These are phyloP conservation scores for Microtus montanus DNA, from an alignment of 2,113 vertebrate species.

Conservation along the genomic window DNA sequence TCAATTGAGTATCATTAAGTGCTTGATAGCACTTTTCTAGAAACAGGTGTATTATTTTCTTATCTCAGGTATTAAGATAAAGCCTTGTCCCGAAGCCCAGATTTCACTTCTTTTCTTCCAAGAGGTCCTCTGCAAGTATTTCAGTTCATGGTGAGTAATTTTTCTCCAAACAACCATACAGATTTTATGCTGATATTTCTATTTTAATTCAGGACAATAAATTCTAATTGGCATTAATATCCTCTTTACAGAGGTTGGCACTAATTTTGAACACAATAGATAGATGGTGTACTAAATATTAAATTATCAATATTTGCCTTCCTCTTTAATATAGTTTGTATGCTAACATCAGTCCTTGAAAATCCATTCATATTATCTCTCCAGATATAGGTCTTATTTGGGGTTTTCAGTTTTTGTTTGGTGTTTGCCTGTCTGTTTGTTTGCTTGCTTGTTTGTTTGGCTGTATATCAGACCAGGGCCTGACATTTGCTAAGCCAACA, in stretches of 20 bases:
- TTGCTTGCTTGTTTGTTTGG: not conserved
- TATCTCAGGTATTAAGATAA: constrained; percentile 25
- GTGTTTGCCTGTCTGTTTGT: not conserved
- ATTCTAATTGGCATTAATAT: constrained; percentile 38
- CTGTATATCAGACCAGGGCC: not conserved
- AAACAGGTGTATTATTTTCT: not conserved
- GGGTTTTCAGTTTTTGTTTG: not conserved
- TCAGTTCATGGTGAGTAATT: not conserved
- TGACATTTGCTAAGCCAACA: not conserved
- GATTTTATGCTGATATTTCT: constrained; percentile 28
- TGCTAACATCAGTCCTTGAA: constrained; percentile 1
- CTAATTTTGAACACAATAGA: not conserved
- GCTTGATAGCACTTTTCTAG: not conserved
- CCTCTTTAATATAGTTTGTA: constrained; percentile 32
- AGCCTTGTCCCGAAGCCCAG: not conserved
- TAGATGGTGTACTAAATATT: not conserved
- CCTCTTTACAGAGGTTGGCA: constrained; percentile 27
- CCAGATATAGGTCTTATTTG: not conserved
- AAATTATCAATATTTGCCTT: constrained; percentile 14
- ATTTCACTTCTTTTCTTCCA: not conserved
- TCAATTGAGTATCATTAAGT: not conserved
- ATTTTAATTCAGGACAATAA: constrained; percentile 53
- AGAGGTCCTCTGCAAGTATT: not conserved
- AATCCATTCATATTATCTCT: not conserved
- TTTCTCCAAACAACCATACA: constrained; percentile 28